Base-by-base conservation (phyloP, 2,113 vertebrate genomes). In the Otocyon megalotis region DNA sequence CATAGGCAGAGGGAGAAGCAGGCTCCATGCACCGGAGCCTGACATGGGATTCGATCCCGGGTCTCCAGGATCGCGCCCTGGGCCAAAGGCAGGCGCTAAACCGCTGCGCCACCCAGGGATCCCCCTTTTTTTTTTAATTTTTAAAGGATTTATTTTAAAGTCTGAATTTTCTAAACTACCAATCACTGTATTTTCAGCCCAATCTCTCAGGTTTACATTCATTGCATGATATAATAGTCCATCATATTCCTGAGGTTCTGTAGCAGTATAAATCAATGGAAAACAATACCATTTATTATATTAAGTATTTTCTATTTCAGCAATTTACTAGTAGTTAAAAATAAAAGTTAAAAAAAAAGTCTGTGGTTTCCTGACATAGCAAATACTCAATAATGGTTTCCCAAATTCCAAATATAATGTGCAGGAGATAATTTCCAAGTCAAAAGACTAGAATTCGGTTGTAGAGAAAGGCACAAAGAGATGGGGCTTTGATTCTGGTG, bases 251-350 rank as follows among this genome's bases (percentile, higher is more conserved):
- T 28, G 35, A 77, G 35, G 48, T 54, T 17, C 28, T 63, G 1
- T 7, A 72, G 63, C 56, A 62, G 0, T 80, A 28, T 17, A 62
- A 93, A 71, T 43, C 69, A 43, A 74, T 3, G 50, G n/a, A 63
- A 89, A 92, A n/a, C 4, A 89, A 37, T 37, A 87, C 30, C 58
- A 22, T 11, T 80, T 71, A 74, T 77, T 88, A 62, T n/a, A 24
- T 12, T 65, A 84, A 69, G 62, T 35, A 53, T 48, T 84, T 88
- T 63, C 30, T 85, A 79, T 28, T 87, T 88, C 71, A 97, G 79
- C 35, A 85, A 60, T 77, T 92, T 48, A 54, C 30, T 62, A 74
- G 50, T 60, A 95, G 91, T 95, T 91, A 67, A 97, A 94, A 88
- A 88, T 0, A 54, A 56, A 90, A 88, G 30, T 62, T 77, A 37